A percentile compares a stretch with the other conserved stretches of the same genome.
Conservation (phyloP, 2,113 vertebrate species). For the Bettongia penicillata region DNA sequence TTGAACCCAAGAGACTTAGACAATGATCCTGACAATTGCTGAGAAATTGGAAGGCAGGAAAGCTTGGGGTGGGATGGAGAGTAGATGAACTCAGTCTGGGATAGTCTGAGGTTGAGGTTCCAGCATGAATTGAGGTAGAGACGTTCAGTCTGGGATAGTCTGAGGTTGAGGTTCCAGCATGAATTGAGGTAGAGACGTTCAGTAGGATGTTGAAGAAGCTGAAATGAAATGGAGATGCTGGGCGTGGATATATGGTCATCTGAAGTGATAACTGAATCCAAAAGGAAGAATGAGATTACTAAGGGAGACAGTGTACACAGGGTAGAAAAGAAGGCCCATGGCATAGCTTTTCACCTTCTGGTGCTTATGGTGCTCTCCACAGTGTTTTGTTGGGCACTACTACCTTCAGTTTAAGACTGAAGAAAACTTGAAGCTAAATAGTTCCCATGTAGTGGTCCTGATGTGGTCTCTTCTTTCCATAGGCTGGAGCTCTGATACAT, state of each 20-base stretch:
- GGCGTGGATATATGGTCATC: neutral
- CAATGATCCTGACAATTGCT: neutral
- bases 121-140: neutral
- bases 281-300: neutral
- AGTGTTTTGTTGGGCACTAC: neutral
- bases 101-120: neutral
- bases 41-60: neutral
- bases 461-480: constrained; percentile 13
- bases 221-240: neutral
- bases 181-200: neutral
- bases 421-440: neutral
- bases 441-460: neutral
- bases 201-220: neutral
- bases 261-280: neutral
- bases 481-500: constrained; percentile 95
- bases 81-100: neutral
- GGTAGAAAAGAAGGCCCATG: neutral
- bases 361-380: neutral
- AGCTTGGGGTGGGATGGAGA: neutral
- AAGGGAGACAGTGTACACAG: neutral
- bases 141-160: neutral
- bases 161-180: neutral
- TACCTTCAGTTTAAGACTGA: neutral
- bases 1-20: neutral
- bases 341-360: neutral